Conservation (phyloP, 2,888 invertebrate genomes). For the Priocnemis perturbator region DNA sequence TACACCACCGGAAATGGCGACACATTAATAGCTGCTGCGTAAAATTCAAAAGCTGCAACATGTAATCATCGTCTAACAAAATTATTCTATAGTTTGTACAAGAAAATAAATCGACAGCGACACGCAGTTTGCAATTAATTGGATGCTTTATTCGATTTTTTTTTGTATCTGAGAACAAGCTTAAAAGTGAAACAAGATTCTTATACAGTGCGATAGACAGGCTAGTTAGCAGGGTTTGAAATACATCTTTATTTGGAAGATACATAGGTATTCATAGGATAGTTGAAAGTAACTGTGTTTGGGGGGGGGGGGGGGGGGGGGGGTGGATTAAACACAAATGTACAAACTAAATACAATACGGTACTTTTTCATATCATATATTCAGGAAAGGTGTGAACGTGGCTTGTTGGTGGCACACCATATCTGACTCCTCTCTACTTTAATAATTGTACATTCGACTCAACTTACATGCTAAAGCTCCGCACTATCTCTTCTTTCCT, state of each 20-base stretch:
- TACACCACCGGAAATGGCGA: too few relatives aligned
- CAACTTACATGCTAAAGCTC: conserved; percentile 59
- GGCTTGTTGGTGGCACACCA: conserved; percentile 39
- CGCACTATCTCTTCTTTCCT: conserved; percentile 45
- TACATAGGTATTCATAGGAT: conserved; percentile 66
- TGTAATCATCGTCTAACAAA: too few relatives aligned
- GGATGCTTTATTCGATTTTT: conserved; percentile 52
- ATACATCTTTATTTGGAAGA: conserved; percentile 71
- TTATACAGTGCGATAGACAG: conserved; percentile 51
- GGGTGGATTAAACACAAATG: conserved; percentile 67
- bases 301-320: conserved; percentile 51
- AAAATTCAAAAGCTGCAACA: too few relatives aligned
- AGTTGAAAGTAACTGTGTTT: conserved; percentile 61
- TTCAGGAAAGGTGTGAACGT: conserved; percentile 46
- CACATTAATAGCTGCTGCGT: too few relatives aligned
- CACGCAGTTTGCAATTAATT: conserved; percentile 13
- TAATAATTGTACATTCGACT: conserved; percentile 61
- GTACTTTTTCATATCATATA: conserved; percentile 57
- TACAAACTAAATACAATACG: conserved; percentile 71
- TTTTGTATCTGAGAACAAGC: conserved; percentile 60
- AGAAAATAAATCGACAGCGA: too few relatives aligned
- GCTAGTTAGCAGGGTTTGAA: conserved; percentile 58
- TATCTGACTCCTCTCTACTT: conserved; percentile 35
- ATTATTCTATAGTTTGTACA: too few relatives aligned
- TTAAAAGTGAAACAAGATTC: conserved; percentile 45